Percentiles rank a stretch among this genome's conserved stretches.
phyloP scores from a whole-genome alignment of 2,888 invertebrate genomes.

The Cotesia congregata region DNA sequence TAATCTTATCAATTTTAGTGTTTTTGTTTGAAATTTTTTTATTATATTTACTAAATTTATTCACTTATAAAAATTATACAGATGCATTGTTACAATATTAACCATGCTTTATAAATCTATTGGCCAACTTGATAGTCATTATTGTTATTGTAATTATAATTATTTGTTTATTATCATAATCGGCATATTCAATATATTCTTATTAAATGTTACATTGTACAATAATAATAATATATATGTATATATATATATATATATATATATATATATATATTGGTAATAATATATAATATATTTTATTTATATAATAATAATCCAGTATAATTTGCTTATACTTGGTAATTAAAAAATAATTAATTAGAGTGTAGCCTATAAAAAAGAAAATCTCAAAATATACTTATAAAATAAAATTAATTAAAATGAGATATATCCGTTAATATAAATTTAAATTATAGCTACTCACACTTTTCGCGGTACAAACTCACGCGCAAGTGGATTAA shows the following conservation, averaged over 20 bases:
- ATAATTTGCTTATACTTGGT: neutral
- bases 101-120: constrained; percentile 36
- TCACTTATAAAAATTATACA: constrained; percentile 45
- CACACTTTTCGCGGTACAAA: constrained; percentile 77
- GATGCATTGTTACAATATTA: neutral
- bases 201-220: constrained; percentile 10
- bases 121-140: constrained; percentile 27
- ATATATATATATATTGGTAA: neutral
- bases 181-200: neutral
- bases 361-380: constrained; percentile 19
- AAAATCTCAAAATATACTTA: constrained; percentile 5
- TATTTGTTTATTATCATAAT: neutral
- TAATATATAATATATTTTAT: neutral
- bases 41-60: constrained; percentile 22
- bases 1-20: constrained; percentile 12
- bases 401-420: neutral
- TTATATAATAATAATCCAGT: neutral
- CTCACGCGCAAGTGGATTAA: constrained; percentile 87
- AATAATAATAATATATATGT: neutral
- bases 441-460: constrained; percentile 20
- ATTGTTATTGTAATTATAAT: neutral
- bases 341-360: neutral
- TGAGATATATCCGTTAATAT: neutral
- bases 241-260: too few species aligned
- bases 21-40: constrained; percentile 4